These are phyloP conservation scores for Acrocephalus arundinaceus DNA, from an alignment of 2,113 vertebrate genomes.

Conservation along the genomic window DNA sequence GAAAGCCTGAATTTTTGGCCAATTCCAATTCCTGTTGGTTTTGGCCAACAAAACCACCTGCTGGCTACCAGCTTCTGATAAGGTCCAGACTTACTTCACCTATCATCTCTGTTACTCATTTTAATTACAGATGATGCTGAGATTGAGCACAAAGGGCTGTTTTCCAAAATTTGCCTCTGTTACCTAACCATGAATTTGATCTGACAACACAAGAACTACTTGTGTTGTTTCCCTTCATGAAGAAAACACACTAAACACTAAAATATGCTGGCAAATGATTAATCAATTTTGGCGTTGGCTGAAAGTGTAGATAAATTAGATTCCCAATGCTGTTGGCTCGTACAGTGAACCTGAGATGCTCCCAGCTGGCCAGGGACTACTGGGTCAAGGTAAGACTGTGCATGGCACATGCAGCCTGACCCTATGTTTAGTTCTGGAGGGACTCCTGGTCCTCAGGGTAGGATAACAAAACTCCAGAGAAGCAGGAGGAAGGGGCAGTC, in stretches of 20 bases:
- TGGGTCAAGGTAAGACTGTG: not conserved
- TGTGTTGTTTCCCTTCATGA: not conserved
- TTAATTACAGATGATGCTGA: not conserved
- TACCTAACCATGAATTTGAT: not conserved
- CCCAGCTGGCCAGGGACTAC: not conserved
- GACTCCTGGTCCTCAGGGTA: not conserved
- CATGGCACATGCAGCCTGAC: not conserved
- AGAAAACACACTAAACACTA: not conserved
- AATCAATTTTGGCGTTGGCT: not conserved
- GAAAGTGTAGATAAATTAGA: not conserved
- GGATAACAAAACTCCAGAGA: not conserved
- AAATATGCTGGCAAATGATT: not conserved
- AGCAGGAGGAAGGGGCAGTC: not conserved
- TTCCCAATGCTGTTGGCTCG: fast-evolving
- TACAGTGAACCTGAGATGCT: not conserved
- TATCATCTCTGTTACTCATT: not conserved
- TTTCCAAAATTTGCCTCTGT: not conserved
- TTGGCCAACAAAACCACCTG: not conserved
- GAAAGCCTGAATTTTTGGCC: not conserved
- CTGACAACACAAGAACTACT: not conserved
- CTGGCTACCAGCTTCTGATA: not conserved
- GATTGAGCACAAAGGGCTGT: not conserved
- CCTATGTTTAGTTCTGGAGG: not conserved
- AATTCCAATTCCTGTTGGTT: not conserved
- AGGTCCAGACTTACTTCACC: not conserved